Evolutionary conservation across 2,888 invertebrate species (phyloP), one percentile per base, ranked within the genome.

Genomic region (Phortica okadai): DNA sequence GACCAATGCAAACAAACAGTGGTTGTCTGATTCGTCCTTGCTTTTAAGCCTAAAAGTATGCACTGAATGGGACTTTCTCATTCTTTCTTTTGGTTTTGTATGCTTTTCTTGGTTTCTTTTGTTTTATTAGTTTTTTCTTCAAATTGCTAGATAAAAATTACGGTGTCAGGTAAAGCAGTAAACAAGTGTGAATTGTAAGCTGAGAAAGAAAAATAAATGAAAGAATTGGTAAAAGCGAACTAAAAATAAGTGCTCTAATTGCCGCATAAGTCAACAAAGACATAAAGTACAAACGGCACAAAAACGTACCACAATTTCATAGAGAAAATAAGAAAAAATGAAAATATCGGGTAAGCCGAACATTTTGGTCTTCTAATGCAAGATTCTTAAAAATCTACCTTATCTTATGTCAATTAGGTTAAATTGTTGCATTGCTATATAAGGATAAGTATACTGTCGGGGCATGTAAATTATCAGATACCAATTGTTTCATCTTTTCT

Each of bases 221-320:
- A 62, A 25, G 16, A 16, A 62, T 1, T 21, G 21, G 21, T 21
- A 67, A 41, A 14, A 6, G 54, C 2, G 54, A 2, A 54, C 21
- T 2, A 54, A 14, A 54, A 54, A 54, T 33, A 54, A 54, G 54
- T 2, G 25, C 62, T 75, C 85, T 87, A 84, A 84, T 84, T 84
- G 87, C 87, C 74, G 84, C 85, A 84, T 84, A 84, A 86, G 86
- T 84, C 84, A 84, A 84, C 54, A 54, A 83, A 83, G 81, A 81
- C 83, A 85, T 50, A 74, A 41, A 45, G 62, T 45, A 59, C 45
- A 41, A 58, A 59, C 45, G 41, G 41, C 67, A 62, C 50, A 50
- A 50, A 50, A 76, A 44, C 7, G 56, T 50, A 76, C 50, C 74
- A 69, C 76, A 62, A 72, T 44, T 70, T 76, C 33, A 33, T 33